Conservation (phyloP, 1,140 invertebrate species). For the Lordiphosa stackelbergi region DNA sequence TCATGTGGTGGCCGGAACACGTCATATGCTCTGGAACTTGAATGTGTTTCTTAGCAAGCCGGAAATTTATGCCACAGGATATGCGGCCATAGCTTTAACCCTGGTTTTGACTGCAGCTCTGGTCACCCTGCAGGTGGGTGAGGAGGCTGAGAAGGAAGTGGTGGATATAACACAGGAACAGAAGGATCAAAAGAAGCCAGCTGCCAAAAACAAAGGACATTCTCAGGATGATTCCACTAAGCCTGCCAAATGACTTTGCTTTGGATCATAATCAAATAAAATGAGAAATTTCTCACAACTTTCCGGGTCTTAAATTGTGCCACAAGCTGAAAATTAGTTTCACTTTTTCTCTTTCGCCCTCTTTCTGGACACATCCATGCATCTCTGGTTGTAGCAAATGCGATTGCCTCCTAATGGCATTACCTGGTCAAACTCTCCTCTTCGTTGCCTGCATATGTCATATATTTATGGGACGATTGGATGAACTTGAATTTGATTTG, state of each 20-base stretch:
- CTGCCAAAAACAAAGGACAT: neutral
- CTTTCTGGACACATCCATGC: constrained; percentile 1
- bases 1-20: constrained; percentile 83
- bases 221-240: neutral
- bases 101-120: constrained; percentile 25
- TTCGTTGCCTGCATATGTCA: constrained; percentile 49
- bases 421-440: constrained; percentile 35
- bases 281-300: neutral
- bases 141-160: constrained; percentile 13
- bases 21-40: constrained; percentile 84
- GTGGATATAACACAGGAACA: constrained; percentile 15
- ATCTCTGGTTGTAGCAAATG: constrained; percentile 32
- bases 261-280: neutral
- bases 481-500: constrained; percentile 65
- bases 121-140: neutral
- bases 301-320: constrained; percentile 38
- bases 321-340: constrained; percentile 56
- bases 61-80: constrained; percentile 83
- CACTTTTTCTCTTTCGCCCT: constrained; percentile 23
- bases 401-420: constrained; percentile 59
- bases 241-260: no score
- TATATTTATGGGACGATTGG: constrained; percentile 68
- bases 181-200: neutral
- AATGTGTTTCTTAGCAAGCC: constrained; percentile 83
- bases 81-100: constrained; percentile 78